Evolutionary conservation across 2,797 vertebrate genomes (phyloP).

Genomic region (Callimico goeldii): DNA sequence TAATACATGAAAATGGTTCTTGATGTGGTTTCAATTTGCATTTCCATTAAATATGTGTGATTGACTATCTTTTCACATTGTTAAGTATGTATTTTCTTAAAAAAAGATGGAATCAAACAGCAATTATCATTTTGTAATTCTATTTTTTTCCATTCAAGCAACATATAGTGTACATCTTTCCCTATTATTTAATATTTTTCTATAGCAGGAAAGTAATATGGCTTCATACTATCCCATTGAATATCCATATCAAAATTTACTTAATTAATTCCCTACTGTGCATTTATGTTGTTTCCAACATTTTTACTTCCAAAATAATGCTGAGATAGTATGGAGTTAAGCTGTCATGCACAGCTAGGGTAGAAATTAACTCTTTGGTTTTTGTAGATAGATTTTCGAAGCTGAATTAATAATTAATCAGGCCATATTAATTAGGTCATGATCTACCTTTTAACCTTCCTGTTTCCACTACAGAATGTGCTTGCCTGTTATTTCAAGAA

Average conservation of each 20-base stretch:
- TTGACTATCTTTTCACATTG: neutral
- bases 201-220: neutral
- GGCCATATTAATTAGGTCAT: neutral
- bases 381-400: constrained; percentile 4
- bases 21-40: constrained; percentile 13
- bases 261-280: constrained; percentile 12
- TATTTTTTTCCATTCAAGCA: neutral
- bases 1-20: constrained; percentile 1
- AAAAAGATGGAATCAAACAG: neutral
- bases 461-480: neutral
- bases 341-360: neutral
- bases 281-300: constrained; percentile 52
- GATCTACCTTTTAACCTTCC: neutral
- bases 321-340: neutral
- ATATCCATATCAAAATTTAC: neutral
- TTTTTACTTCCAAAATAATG: constrained; percentile 53
- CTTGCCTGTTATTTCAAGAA: constrained; percentile 29
- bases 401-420: constrained; percentile 15
- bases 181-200: neutral
- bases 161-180: neutral
- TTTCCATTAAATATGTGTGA: neutral
- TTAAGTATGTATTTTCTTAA: neutral
- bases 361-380: neutral
- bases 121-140: neutral
- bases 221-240: neutral